These are phyloP conservation scores for Leptatherina wallacei DNA, from an alignment of 2,797 vertebrate species.

Conservation along the genomic window DNA sequence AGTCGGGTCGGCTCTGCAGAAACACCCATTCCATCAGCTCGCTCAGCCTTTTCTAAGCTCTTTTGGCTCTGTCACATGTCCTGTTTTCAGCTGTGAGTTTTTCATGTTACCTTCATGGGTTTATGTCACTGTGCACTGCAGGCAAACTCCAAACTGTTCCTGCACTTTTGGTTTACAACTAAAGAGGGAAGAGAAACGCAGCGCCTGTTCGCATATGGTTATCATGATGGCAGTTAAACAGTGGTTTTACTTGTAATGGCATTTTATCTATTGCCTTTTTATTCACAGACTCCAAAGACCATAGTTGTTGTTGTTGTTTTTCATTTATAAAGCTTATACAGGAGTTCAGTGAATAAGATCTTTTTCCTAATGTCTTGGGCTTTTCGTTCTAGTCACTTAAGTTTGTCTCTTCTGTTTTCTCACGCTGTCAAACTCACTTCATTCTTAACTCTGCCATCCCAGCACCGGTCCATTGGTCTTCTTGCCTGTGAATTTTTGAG, in stretches of 20 bases:
- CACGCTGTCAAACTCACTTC: not conserved
- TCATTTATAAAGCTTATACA: no score
- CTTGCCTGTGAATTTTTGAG: not conserved
- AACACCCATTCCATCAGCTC: not conserved
- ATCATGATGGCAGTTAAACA: not conserved
- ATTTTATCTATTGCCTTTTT: not conserved
- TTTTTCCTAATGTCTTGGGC: not conserved
- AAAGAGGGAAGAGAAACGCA: not conserved
- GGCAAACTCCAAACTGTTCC: not conserved
- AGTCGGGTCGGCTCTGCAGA: not conserved
- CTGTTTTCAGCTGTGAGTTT: not conserved
- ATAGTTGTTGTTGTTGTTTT: no score
- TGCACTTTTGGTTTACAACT: not conserved
- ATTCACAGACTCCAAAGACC: not conserved
- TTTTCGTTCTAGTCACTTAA: not conserved
- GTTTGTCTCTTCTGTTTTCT: not conserved
- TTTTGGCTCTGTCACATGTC: not conserved
- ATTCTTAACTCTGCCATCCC: not conserved
- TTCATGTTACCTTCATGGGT: not conserved
- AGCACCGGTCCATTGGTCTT: not conserved
- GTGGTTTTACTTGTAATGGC: not conserved
- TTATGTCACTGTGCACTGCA: not conserved
- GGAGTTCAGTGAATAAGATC: not conserved
- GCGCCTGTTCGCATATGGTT: not conserved
- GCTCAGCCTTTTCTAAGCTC: not conserved